These are phyloP conservation scores for Catagonus wagneri DNA, from an alignment of 2,113 vertebrate species.

Conservation along the genomic window DNA sequence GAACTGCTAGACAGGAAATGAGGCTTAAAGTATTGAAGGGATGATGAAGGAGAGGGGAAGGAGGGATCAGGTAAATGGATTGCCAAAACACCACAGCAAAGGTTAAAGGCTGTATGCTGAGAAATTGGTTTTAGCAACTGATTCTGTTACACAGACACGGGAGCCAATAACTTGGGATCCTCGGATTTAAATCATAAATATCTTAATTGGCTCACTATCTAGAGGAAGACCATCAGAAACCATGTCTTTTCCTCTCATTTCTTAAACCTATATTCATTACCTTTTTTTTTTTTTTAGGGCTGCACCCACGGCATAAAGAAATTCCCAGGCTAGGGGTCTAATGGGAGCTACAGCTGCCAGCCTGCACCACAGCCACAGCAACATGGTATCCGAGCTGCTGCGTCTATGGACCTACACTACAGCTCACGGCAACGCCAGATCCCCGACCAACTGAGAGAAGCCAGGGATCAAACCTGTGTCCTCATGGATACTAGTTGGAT, in stretches of 20 bases:
- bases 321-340: no score
- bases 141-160: conserved; percentile 62
- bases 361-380: no score
- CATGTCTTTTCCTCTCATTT: conserved; percentile 4
- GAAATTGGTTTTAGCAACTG: conserved; percentile 75
- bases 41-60: conserved; percentile 73
- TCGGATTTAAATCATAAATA: neutral
- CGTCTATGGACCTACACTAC: no score
- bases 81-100: conserved; percentile 77
- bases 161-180: conserved; percentile 76
- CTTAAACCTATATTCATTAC: neutral
- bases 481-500: no score
- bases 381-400: no score
- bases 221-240: conserved; percentile 58
- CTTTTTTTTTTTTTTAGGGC: no score
- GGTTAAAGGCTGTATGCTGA: conserved; percentile 76
- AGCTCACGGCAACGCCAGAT: no score
- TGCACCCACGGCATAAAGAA: no score
- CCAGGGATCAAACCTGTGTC: no score
- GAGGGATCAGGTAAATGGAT: conserved; percentile 79
- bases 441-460: no score
- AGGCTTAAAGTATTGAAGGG: conserved; percentile 85
- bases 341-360: no score
- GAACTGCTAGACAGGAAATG: conserved; percentile 88
- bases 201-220: conserved; percentile 13